Evolutionary conservation across 1,140 invertebrate species (phyloP).

Genomic region (Leptopilina boulardi): DNA sequence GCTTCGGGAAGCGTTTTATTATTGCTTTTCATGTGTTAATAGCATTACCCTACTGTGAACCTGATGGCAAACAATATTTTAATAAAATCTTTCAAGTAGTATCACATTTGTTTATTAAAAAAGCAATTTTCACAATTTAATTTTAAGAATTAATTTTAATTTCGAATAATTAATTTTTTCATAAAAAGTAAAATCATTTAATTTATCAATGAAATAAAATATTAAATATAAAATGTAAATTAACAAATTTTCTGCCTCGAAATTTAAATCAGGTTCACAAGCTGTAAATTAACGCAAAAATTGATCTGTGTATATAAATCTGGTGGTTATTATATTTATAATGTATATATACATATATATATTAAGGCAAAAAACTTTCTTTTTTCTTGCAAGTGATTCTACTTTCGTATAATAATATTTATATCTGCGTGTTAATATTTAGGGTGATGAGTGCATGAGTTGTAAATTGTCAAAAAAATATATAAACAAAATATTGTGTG

Average conservation of each 20-base stretch:
- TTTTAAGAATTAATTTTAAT: background rate
- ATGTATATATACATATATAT: slow-evolving; percentile 36
- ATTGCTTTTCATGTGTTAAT: slow-evolving; percentile 20
- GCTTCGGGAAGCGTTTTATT: slow-evolving; percentile 3
- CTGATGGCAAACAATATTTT: background rate
- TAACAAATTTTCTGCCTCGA: background rate
- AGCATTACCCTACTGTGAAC: slow-evolving; percentile 24
- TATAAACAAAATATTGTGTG: slow-evolving; percentile 41
- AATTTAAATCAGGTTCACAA: slow-evolving; percentile 59
- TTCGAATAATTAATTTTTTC: too few relatives aligned
- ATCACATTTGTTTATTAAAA: background rate
- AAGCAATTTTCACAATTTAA: too few relatives aligned
- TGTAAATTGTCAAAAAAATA: slow-evolving; percentile 63
- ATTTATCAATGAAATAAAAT: too few relatives aligned
- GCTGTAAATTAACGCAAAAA: slow-evolving; percentile 42
- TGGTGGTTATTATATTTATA: slow-evolving; percentile 40
- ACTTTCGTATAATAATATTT: slow-evolving; percentile 55
- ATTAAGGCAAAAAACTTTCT: slow-evolving; percentile 53
- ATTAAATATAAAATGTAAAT: background rate
- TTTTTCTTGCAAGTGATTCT: slow-evolving; percentile 64
- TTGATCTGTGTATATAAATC: slow-evolving; percentile 38
- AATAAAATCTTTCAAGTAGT: background rate
- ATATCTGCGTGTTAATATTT: slow-evolving; percentile 49
- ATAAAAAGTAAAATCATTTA: too few relatives aligned
- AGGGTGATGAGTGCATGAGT: slow-evolving; percentile 70